phyloP scores from a whole-genome alignment of 2,888 invertebrate species.

The Rhimphoctona megacephalus region DNA sequence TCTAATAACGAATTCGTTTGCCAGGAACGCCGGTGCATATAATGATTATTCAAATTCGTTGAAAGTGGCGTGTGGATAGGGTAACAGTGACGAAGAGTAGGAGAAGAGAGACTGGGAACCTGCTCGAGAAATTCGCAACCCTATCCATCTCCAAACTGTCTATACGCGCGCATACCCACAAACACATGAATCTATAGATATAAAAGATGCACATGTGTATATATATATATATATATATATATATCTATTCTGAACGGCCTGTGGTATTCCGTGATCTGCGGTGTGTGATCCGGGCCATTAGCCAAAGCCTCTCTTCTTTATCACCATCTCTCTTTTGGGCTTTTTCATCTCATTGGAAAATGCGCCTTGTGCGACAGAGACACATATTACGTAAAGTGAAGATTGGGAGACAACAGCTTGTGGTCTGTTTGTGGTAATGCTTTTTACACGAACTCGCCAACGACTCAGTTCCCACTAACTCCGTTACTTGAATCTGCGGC shows the following conservation, averaged over 20 bases:
- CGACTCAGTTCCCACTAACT: conserved; percentile 78
- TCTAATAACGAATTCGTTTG: conserved; percentile 81
- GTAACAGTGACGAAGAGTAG: conserved; percentile 39
- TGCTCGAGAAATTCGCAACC: conserved; percentile 60
- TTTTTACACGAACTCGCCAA: conserved; percentile 67
- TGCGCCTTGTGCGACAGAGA: conserved; percentile 22
- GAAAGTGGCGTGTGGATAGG: conserved; percentile 71
- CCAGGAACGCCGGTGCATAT: conserved; percentile 82
- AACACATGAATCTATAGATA: conserved; percentile 22
- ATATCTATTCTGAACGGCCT: conserved; percentile 49
- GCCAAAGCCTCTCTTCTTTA: conserved; percentile 76
- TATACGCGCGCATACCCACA: conserved; percentile 6
- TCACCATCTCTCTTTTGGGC: conserved; percentile 41
- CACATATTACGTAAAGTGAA: conserved; percentile 43
- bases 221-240: neutral
- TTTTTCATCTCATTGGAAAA: conserved; percentile 59
- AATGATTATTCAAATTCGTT: conserved; percentile 84
- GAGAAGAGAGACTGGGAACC: conserved; percentile 42
- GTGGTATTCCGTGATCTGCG: conserved; percentile 77
- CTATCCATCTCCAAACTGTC: conserved; percentile 51
- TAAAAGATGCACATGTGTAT: neutral
- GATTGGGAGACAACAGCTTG: conserved; percentile 64
- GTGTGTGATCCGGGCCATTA: conserved; percentile 83
- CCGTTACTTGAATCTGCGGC: conserved; percentile 80
- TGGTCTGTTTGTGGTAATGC: conserved; percentile 70